Evolutionary conservation across 2,113 vertebrate genomes (phyloP).

Genomic region (Rhombomys opimus): DNA sequence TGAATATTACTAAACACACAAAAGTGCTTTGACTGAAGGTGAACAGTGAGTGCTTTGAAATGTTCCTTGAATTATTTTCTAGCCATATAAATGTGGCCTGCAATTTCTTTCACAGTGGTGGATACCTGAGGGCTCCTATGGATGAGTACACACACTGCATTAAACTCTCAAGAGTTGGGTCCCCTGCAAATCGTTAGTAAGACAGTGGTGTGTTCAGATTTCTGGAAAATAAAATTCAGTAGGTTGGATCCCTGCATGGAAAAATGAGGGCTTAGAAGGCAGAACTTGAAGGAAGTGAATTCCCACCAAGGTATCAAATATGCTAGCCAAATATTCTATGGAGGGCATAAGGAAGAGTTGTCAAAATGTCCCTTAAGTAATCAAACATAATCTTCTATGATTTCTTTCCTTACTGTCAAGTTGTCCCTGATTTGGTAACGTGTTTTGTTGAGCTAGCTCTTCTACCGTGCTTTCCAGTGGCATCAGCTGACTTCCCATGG

Average conservation of each 20-base stretch:
- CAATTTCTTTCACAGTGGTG: conserved; percentile 63
- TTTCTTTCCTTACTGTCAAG: neutral
- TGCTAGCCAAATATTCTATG: neutral
- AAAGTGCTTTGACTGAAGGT: conserved; percentile 55
- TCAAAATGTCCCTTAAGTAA: conserved; percentile 30
- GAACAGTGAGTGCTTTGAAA: conserved; percentile 51
- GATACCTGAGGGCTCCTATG: conserved; percentile 3
- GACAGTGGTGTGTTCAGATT: conserved; percentile 25
- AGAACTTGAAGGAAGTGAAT: neutral
- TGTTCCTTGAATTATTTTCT: conserved; percentile 63
- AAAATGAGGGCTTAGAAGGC: conserved; percentile 36
- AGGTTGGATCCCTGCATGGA: conserved; percentile 10
- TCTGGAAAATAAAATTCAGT: conserved; percentile 66
- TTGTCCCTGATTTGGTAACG: neutral
- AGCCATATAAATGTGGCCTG: conserved; percentile 58
- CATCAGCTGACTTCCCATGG: neutral
- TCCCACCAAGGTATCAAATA: neutral
- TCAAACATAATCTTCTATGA: neutral
- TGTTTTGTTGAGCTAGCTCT: neutral
- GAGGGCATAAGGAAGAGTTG: neutral
- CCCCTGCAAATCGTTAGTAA: conserved; percentile 52
- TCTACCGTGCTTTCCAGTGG: neutral
- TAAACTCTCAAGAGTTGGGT: conserved; percentile 6
- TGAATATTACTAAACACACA: conserved; percentile 59
- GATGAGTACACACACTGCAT: conserved; percentile 47